phyloP scores from a whole-genome alignment of 2,797 vertebrate species.

The Alca torda region DNA sequence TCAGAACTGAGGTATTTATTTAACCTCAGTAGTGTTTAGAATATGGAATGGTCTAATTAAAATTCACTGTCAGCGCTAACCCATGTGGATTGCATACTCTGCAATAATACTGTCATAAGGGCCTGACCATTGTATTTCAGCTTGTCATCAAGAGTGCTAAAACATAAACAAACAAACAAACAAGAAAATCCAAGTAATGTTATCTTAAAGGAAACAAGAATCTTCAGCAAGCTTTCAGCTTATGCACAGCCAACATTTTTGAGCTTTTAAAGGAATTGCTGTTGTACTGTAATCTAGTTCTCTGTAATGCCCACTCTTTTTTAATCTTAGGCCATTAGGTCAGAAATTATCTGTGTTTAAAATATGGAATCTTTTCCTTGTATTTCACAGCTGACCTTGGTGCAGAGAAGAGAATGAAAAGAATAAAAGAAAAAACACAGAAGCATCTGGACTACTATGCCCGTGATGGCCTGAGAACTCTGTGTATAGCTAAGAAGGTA shows the following conservation, averaged over 20 bases:
- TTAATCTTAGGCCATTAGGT: background rate
- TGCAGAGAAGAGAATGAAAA: constrained; percentile 75
- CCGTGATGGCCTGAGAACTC: constrained; percentile 87
- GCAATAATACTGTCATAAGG: background rate
- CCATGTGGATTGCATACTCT: background rate
- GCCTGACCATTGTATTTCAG: background rate
- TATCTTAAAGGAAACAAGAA: background rate
- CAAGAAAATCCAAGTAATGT: background rate
- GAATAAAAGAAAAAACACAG: constrained; percentile 83
- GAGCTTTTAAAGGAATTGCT: background rate
- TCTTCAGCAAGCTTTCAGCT: background rate
- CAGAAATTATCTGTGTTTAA: background rate
- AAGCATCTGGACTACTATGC: constrained; percentile 88
- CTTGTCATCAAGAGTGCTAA: background rate
- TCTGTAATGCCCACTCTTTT: background rate
- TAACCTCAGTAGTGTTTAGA: background rate
- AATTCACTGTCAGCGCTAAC: background rate
- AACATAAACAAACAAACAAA: background rate
- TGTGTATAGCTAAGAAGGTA: constrained; percentile 94
- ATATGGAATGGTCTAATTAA: constrained; percentile 13
- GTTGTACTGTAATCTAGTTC: background rate
- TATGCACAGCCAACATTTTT: background rate
- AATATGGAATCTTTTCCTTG: background rate
- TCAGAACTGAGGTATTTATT: background rate
- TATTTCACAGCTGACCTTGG: constrained; percentile 71